Base-by-base conservation (phyloP, 2,888 invertebrate genomes). In the Abscondita cerata region DNA sequence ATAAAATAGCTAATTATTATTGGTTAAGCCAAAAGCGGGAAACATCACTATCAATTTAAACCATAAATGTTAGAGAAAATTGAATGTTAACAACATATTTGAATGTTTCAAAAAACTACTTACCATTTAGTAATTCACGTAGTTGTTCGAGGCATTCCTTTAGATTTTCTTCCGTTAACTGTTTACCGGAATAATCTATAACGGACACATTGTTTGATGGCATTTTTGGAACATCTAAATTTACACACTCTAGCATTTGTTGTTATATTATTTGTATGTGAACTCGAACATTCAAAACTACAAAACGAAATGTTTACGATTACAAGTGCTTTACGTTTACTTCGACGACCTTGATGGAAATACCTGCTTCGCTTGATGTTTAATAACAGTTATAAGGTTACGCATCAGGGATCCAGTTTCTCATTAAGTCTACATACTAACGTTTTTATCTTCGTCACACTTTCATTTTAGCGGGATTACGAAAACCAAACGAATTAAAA, bases 111-210 rank as follows among this genome's bases (percentile, higher is more conserved):
- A n/a, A n/a, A n/a, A n/a, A n/a, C n/a, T n/a, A n/a, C 64, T 54
- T 63, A 68, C 68, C 65, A 41, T 63, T 48, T 38, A 66, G 38
- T 36, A 67, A 56, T 41, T 63, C 56, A 18, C 64, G 62, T 3
- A 72, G 50, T 34, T 65, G 58, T 36, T 64, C 50, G 11, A 70
- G 54, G 20, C 64, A 59, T 46, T 67, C 57, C 33, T 63, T 50
- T 5, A 69, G 47, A 41, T 69, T 67, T 13, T 65, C 64, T 13
- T 66, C 60, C 1, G 13, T 55, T 48, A 70, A 52, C 20, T 62
- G 54, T 36, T 61, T 66, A 9, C 69, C 70, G 11, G 25, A n/a
- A 51, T 38, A 54, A 54, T 62, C 54, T 1, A 48, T 36, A 44
- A 51, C 18, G 12, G 6, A 25, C 16, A 15, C n/a, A 0, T 46